Conservation (phyloP, 2,888 invertebrate genomes). For the Quadriops clusia region DNA sequence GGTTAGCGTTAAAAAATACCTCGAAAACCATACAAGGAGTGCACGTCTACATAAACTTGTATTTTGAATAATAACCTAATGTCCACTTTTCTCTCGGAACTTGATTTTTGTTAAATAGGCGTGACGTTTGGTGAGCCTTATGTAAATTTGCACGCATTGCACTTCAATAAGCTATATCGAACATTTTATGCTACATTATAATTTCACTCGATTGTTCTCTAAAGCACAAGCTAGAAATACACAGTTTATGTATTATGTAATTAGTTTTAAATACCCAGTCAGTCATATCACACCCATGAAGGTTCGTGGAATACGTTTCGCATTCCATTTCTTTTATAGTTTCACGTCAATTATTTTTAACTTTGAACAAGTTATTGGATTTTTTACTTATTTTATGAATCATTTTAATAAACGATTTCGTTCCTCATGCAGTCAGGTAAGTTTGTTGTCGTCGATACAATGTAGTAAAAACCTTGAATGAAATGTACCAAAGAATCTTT, state of each 20-base stretch:
- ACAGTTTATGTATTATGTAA: constrained; percentile 19
- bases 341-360: too few relatives aligned
- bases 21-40: constrained; percentile 13
- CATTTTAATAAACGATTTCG: too few relatives aligned
- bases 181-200: constrained; percentile 24
- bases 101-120: constrained; percentile 12
- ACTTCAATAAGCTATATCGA: constrained; percentile 28
- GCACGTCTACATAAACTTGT: constrained; percentile 15
- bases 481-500: too few relatives aligned
- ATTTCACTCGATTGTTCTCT: constrained; percentile 24
- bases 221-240: constrained; percentile 32
- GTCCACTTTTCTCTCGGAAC: constrained; percentile 10
- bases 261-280: constrained; percentile 14
- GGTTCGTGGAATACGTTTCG: too few relatives aligned
- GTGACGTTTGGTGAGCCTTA: constrained; percentile 10
- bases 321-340: too few relatives aligned
- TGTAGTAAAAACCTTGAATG: too few relatives aligned
- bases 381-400: too few relatives aligned
- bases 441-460: too few relatives aligned
- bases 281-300: constrained; percentile 13
- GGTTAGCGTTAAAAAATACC: constrained; percentile 13
- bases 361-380: too few relatives aligned
- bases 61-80: constrained; percentile 13
- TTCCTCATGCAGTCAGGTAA: too few relatives aligned
- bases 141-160: constrained; percentile 23